Percentiles rank a stretch among this genome's conserved stretches.
Conservation (phyloP, 2,888 invertebrate genomes). For the Apotomis capreana region DNA sequence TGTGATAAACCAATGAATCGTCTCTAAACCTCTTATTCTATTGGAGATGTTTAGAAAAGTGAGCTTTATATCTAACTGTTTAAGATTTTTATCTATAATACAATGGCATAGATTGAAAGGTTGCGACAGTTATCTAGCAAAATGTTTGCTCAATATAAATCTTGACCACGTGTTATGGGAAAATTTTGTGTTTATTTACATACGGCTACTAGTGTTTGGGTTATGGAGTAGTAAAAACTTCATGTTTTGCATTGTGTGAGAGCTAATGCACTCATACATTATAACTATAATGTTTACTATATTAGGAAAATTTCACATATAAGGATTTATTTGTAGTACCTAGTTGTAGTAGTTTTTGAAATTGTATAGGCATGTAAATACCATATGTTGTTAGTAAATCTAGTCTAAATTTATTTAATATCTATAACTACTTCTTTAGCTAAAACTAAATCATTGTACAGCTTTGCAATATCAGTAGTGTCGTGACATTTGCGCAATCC, state of each 20-base stretch:
- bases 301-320: too few relatives aligned
- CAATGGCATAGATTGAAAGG: background rate
- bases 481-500: conserved; percentile 33
- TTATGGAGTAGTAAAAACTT: conserved; percentile 5
- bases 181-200: conserved; percentile 64
- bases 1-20: conserved; percentile 55
- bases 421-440: too few relatives aligned
- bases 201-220: conserved; percentile 46
- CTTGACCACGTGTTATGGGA: conserved; percentile 63
- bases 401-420: too few relatives aligned
- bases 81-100: background rate
- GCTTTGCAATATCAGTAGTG: conserved; percentile 2
- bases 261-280: too few relatives aligned
- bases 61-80: background rate
- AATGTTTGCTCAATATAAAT: conserved; percentile 68
- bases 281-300: too few relatives aligned
- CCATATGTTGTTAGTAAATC: too few relatives aligned
- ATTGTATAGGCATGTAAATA: too few relatives aligned
- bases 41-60: background rate
- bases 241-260: conserved; percentile 9
- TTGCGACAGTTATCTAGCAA: background rate
- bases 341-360: too few relatives aligned
- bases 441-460: background rate
- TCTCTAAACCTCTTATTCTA: background rate
- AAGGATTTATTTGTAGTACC: too few relatives aligned